Percentiles rank a stretch among this genome's conserved stretches.
phyloP scores from a whole-genome alignment of 2,797 vertebrate genomes.

The Periophthalmus magnuspinnatus region DNA sequence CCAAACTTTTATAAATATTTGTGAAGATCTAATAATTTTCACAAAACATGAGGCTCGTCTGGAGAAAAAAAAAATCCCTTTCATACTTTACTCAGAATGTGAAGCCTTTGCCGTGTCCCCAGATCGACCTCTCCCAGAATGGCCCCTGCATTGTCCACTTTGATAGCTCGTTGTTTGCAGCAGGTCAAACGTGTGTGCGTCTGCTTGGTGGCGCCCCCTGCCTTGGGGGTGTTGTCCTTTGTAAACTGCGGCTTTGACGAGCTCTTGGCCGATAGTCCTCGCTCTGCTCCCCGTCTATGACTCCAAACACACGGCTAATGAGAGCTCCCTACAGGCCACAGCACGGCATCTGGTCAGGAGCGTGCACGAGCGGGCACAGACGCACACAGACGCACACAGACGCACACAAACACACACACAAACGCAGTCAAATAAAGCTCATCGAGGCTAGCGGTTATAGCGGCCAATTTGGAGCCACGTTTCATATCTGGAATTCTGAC shows the following conservation, averaged over 20 bases:
- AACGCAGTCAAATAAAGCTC: no score
- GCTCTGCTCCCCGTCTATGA: conserved; percentile 55
- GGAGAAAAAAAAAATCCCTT: no score
- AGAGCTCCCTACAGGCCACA: conserved; percentile 59
- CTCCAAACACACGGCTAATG: conserved; percentile 67
- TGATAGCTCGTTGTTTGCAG: conserved; percentile 23
- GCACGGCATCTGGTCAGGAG: conserved; percentile 59
- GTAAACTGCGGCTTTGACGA: conserved; percentile 45
- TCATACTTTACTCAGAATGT: background rate
- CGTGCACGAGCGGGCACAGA: no score
- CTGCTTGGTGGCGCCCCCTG: conserved; percentile 28
- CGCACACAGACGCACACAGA: no score
- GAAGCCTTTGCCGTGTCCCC: background rate
- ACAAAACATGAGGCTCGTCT: no score
- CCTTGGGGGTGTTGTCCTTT: conserved; percentile 56
- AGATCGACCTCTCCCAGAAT: background rate
- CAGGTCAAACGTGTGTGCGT: conserved; percentile 19
- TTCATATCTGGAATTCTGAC: no score
- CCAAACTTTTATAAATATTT: no score
- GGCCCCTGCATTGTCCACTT: conserved; percentile 3
- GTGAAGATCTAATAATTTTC: no score
- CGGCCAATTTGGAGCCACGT: no score
- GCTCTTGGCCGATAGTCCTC: conserved; percentile 48
- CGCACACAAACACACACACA: no score
- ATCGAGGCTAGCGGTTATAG: no score